Conservation (phyloP, 2,797 vertebrate genomes). For the Mormyrus hasselquistii region DNA sequence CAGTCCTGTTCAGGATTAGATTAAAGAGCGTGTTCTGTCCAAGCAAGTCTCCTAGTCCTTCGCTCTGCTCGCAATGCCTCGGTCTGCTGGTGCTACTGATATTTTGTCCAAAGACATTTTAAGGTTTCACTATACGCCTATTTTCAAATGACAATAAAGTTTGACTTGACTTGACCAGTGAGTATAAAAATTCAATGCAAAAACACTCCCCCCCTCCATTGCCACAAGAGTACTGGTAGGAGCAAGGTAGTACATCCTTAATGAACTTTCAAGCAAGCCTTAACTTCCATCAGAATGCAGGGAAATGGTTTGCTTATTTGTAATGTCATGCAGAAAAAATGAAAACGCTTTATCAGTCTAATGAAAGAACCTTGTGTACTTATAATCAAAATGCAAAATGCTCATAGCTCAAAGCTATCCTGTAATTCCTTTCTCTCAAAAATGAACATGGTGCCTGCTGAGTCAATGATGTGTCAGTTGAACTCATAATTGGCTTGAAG, state of each 20-base stretch:
- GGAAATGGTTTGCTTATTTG: neutral
- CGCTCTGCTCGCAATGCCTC: neutral
- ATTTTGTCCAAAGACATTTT: neutral
- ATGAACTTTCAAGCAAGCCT: neutral
- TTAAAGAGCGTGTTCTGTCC: neutral
- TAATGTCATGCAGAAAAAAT: neutral
- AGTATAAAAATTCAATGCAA: neutral
- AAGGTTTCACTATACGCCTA: neutral
- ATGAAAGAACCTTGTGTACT: conserved; percentile 3
- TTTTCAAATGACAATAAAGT: neutral
- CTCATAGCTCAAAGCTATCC: conserved; percentile 9
- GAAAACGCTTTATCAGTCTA: neutral
- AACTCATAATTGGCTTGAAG: conserved; percentile 12
- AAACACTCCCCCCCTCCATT: neutral
- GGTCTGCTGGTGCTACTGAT: neutral
- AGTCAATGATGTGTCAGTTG: conserved; percentile 7
- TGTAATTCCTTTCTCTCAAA: conserved; percentile 4
- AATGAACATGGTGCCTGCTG: neutral
- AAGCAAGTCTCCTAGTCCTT: neutral
- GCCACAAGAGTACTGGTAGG: neutral
- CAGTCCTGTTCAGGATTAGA: neutral
- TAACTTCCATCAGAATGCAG: neutral
- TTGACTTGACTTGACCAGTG: neutral
- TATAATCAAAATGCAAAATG: conserved; percentile 11
- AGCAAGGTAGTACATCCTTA: neutral